phyloP scores from a whole-genome alignment of 2,113 vertebrate genomes.

The Sylvietta virens region DNA sequence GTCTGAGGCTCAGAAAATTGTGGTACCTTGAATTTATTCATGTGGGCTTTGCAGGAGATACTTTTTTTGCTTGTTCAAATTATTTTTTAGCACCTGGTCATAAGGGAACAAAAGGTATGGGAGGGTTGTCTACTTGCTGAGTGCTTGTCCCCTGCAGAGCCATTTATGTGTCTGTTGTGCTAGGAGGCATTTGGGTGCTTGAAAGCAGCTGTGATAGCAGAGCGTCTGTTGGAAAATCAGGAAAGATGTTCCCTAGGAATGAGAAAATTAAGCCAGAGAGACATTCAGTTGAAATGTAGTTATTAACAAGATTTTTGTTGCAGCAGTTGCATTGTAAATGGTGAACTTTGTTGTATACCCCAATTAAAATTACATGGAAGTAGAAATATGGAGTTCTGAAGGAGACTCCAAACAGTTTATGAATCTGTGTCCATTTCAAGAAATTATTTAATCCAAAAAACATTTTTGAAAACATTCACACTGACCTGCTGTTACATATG shows the following conservation, averaged over 20 bases:
- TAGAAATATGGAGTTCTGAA: not conserved
- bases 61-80: not conserved
- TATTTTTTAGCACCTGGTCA: not conserved
- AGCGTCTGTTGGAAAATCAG: not conserved
- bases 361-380: not conserved
- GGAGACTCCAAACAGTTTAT: not conserved
- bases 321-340: not conserved
- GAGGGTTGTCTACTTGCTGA: not conserved
- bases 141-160: not conserved
- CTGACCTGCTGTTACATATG: not conserved
- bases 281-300: not conserved
- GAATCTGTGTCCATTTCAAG: not conserved
- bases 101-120: not conserved
- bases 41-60: not conserved
- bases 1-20: not conserved
- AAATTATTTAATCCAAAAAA: not conserved
- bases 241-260: not conserved
- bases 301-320: not conserved
- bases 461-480: not conserved
- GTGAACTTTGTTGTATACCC: not conserved
- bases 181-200: not conserved
- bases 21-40: fast-evolving
- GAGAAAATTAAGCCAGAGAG: not conserved
- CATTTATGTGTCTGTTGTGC: fast-evolving
- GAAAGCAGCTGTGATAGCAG: not conserved